These are phyloP conservation scores for Setipinna tenuifilis DNA, from an alignment of 2,797 vertebrate species.

Conservation along the genomic window DNA sequence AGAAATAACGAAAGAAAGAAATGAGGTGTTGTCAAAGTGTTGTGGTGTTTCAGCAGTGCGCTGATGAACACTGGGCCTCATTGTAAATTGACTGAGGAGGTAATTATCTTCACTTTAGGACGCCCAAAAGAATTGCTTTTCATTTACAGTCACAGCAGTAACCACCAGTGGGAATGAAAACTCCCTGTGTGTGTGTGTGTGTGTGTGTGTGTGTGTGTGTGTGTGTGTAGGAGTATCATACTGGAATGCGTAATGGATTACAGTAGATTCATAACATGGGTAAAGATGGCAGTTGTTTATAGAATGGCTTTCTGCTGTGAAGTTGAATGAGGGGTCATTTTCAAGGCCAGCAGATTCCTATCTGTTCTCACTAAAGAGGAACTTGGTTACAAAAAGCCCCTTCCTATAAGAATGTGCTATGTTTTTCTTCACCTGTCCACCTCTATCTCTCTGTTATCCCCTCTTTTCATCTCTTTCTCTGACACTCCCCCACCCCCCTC, in stretches of 20 bases:
- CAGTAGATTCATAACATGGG: background rate
- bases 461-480: background rate
- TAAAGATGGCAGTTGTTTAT: conserved; percentile 15
- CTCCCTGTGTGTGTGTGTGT: conserved; percentile 13
- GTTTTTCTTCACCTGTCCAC: background rate
- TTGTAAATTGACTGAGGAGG: conserved; percentile 35
- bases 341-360: background rate
- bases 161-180: background rate
- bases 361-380: background rate
- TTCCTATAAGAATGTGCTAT: background rate
- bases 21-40: background rate
- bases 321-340: background rate
- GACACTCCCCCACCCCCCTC: too few species aligned
- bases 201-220: background rate
- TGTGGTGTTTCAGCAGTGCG: background rate
- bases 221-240: background rate
- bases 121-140: conserved; percentile 19
- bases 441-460: background rate
- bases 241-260: conserved; percentile 2
- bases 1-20: background rate
- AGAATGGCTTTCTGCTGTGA: background rate
- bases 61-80: background rate
- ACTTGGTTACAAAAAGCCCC: conserved; percentile 21
- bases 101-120: conserved; percentile 18
- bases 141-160: background rate